These are phyloP conservation scores for Gobionotothen gibberifrons DNA, from an alignment of 2,797 vertebrate species.

Conservation along the genomic window DNA sequence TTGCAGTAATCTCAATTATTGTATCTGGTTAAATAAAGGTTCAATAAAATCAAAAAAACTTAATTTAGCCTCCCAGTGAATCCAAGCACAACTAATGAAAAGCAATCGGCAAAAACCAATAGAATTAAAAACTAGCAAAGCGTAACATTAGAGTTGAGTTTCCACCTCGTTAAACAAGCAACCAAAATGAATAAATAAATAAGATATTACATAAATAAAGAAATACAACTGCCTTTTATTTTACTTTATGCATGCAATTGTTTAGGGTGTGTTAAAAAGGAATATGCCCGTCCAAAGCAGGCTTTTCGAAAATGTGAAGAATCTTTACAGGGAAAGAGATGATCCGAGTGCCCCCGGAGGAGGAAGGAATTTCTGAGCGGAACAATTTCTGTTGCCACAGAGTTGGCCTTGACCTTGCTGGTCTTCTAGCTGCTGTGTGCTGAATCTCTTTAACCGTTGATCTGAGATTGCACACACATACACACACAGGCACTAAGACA, in stretches of 20 bases:
- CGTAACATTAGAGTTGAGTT: conserved; percentile 65
- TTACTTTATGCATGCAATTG: not conserved
- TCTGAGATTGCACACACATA: conserved; percentile 37
- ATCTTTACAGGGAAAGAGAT: conserved; percentile 43
- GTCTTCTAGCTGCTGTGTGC: conserved; percentile 69
- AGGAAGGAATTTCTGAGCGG: conserved; percentile 66
- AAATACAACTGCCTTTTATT: not conserved
- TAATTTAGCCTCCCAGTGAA: conserved; percentile 62
- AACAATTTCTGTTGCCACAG: conserved; percentile 78
- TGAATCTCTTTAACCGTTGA: conserved; percentile 70
- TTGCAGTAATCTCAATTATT: no score
- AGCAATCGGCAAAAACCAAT: conserved; percentile 54
- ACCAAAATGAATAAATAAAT: not conserved
- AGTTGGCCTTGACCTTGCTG: conserved; percentile 76
- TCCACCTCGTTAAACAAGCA: conserved; percentile 50
- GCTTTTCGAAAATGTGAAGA: conserved; percentile 18
- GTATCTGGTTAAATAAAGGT: no score
- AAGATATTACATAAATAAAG: not conserved
- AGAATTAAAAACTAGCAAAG: conserved; percentile 72
- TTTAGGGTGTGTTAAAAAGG: conserved; percentile 14
- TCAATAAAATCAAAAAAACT: conserved; percentile 5
- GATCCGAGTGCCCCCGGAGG: conserved; percentile 53
- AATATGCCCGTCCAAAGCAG: conserved; percentile 1
- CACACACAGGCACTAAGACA: conserved; percentile 3
- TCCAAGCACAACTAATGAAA: conserved; percentile 55